These are phyloP conservation scores for Paracanthobrama guichenoti DNA, from an alignment of 2,113 vertebrate genomes.

Conservation along the genomic window DNA sequence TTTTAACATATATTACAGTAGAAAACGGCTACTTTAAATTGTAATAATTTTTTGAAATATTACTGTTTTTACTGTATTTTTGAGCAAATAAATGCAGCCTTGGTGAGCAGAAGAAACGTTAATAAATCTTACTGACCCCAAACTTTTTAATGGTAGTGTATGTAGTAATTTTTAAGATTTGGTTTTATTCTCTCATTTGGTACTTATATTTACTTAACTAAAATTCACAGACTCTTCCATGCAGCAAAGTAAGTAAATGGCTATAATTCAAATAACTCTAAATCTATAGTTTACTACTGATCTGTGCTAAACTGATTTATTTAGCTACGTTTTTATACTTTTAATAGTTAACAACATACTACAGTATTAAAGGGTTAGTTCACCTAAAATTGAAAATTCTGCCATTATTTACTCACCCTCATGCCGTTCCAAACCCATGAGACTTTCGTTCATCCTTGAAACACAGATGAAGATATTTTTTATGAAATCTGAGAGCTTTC, in stretches of 20 bases:
- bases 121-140: neutral
- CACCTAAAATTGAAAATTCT: no score
- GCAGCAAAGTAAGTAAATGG: conserved; percentile 94
- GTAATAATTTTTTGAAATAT: neutral
- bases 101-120: neutral
- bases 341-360: neutral
- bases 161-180: neutral
- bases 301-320: neutral
- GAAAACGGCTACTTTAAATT: neutral
- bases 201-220: conserved; percentile 80
- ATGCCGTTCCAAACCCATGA: no score
- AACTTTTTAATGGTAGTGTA: neutral
- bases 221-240: conserved; percentile 87
- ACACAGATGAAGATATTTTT: no score
- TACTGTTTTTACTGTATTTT: neutral
- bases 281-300: neutral
- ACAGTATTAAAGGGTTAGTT: neutral
- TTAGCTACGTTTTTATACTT: neutral
- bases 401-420: no score
- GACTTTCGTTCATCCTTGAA: no score
- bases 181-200: neutral
- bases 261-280: conserved; percentile 27
- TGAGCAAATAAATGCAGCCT: neutral
- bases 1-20: neutral
- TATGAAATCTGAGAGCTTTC: no score